Percentiles rank a stretch among this genome's conserved stretches.
These are phyloP conservation scores for Chrysoperla carnea DNA, from an alignment of 1,140 invertebrate species.

Conservation along the genomic window DNA sequence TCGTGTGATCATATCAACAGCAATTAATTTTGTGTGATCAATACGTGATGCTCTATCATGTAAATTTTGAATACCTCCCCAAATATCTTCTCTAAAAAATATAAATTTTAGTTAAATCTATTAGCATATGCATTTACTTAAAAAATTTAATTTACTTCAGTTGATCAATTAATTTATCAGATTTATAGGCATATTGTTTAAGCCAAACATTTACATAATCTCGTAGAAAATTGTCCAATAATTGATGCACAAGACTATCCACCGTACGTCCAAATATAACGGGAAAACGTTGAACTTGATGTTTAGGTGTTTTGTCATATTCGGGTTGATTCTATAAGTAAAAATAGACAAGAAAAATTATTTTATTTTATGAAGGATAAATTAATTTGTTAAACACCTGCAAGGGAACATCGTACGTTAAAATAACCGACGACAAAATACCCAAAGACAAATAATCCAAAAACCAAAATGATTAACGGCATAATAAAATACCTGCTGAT, in stretches of 20 bases:
- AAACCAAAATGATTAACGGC: no score
- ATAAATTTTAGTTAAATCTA: conserved; percentile 1
- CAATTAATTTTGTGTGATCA: conserved; percentile 66
- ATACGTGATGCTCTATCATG: conserved; percentile 52
- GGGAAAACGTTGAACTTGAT: conserved; percentile 29
- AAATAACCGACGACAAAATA: no score
- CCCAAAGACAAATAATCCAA: no score
- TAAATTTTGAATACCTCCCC: conserved; percentile 59
- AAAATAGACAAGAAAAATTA: conserved; percentile 13
- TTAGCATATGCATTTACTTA: no score
- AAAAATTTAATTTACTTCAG: conserved; percentile 22
- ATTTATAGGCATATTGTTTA: conserved; percentile 40
- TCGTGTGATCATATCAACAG: conserved; percentile 59
- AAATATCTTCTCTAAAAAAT: conserved; percentile 55
- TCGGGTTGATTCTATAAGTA: conserved; percentile 20
- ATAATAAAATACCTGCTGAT: no score
- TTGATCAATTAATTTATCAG: conserved; percentile 23
- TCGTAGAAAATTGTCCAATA: conserved; percentile 59
- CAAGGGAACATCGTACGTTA: not conserved
- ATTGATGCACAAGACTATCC: conserved; percentile 63
- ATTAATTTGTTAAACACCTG: not conserved
- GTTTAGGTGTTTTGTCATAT: conserved; percentile 12
- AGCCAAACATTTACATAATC: conserved; percentile 67
- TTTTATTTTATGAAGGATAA: not conserved
- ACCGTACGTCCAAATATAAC: conserved; percentile 62